Conservation (phyloP, 2,113 vertebrate species). For the Bettongia penicillata region DNA sequence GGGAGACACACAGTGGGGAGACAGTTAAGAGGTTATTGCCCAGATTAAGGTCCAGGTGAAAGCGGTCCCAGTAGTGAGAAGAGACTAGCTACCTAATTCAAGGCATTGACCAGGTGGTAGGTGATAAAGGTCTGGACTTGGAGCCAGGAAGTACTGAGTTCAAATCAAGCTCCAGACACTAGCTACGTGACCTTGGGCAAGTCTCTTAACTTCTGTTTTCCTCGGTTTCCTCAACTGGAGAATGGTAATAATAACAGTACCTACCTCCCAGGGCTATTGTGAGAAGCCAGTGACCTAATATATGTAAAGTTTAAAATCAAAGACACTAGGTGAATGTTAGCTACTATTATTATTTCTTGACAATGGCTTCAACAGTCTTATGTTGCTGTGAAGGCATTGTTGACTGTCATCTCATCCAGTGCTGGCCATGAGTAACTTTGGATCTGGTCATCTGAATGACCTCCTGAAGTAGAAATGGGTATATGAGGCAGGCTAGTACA, state of each 20-base stretch:
- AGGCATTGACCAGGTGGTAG: background rate
- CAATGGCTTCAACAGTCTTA: no score
- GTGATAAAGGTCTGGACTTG: background rate
- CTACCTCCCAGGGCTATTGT: background rate
- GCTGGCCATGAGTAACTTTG: no score
- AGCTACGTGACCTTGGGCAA: background rate
- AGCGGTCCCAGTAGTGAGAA: background rate
- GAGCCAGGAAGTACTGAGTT: background rate
- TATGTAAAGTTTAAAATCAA: no score
- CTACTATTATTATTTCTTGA: no score
- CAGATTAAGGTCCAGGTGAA: background rate
- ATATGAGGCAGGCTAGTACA: no score
- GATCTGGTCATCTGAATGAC: no score
- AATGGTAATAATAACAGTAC: background rate
- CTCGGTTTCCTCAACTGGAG: background rate
- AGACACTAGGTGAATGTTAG: no score
- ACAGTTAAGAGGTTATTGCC: background rate
- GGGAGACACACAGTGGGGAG: background rate
- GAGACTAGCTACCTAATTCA: background rate
- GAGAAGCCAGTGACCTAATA: no score
- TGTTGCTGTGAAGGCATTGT: no score
- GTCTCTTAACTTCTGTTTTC: background rate
- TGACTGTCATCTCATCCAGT: no score
- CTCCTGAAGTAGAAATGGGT: no score
- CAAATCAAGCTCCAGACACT: background rate